Base-by-base conservation (phyloP, 2,797 vertebrate species). In the Caiman crocodilus region DNA sequence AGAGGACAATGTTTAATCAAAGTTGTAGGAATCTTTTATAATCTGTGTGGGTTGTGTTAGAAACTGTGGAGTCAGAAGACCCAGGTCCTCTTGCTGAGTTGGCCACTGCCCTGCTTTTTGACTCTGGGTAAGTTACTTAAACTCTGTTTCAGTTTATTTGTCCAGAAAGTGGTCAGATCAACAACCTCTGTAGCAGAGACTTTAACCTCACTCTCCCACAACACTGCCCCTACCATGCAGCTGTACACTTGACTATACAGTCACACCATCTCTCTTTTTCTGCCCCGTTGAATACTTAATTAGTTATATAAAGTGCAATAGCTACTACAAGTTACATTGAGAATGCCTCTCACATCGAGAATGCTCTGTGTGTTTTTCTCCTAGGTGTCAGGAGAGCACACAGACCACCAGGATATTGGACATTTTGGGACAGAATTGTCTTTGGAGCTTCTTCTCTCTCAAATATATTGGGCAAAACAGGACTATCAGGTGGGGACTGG, bases 1-100 rank as follows among this genome's bases (percentile, higher is more conserved):
- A 94, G 82, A 0, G 91, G 91, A 78, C 92, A 96, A 92, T 94
- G 94, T 94, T 91, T 67, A 67, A 67, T 20, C 85, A 86, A 78
- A 91, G 69, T 78, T 85, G 91, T 88, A 89, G 85, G 78, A 94
- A 89, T 91, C 32, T 83, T 95, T 94, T 93, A 76, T 81, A 50
- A 50, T 50, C 42, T 50, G 42, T 50, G 10, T 50, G 42, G 42
- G 9, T 50, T 50, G 42, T 50, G 42, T 50, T 50, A 50, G 42
- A 50, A 50, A 50, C 42, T 50, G 42, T 50, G 42, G 10, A 50
- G 42, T 50, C 42, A 50, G 10, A 11, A 50, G 42, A 50, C 42
- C 42, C 42, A 50, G 42, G 11, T 50, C 42, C 87, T 90, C 94
- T 55, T 64, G 82, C 85, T 74, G 74, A 94, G 59, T 67, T 85